Evolutionary conservation across 2,888 invertebrate species (phyloP), one percentile per base, ranked within the genome.

Genomic region (Gymnocheta viridis): DNA sequence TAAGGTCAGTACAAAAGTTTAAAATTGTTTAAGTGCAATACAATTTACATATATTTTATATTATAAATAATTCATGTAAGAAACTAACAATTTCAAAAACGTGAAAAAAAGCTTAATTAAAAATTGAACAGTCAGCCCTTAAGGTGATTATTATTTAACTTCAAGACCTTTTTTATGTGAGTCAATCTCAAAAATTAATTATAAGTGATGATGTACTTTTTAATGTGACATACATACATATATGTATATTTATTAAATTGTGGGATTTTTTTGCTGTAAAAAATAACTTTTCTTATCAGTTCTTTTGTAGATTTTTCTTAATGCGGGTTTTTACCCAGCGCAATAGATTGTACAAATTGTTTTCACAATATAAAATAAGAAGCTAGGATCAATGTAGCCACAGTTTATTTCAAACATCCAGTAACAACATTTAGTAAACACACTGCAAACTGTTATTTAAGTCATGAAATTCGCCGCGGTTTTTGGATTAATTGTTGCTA

Each of bases 381-480:
- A 35, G 12, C 4, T 19, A 54, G 27, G 4, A 38, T 6, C 27
- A 22, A 35, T 56, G 35, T 9, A 70, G 14, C 38, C 38, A 77
- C 72, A 82, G 82, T 82, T 72, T 66, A n/a, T 14, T 32, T 49
- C 19, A 38, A n/a, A 10, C 54, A 58, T 47, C 5, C 5, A 54
- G 5, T 4, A n/a, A n/a, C n/a, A n/a, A 10, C 54, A 58, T 47
- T 3, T 3, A 54, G 5, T 4, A 22, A 24, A 5, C 14, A 22
- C n/a, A 27, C n/a, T 4, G 19, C 29, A 38, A 41, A 10, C 0
- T 32, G 24, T n/a, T 27, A 22, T n/a, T 19, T 19, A 10, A 56
- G 77, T 32, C 12, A 82, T 82, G 82, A 77, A 77, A 56, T 72
- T 77, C n/a, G 12, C 35, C 17, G 22, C 35, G 27, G 17, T 77